Conservation (phyloP, 2,888 invertebrate genomes). For the Sinelater perroti region DNA sequence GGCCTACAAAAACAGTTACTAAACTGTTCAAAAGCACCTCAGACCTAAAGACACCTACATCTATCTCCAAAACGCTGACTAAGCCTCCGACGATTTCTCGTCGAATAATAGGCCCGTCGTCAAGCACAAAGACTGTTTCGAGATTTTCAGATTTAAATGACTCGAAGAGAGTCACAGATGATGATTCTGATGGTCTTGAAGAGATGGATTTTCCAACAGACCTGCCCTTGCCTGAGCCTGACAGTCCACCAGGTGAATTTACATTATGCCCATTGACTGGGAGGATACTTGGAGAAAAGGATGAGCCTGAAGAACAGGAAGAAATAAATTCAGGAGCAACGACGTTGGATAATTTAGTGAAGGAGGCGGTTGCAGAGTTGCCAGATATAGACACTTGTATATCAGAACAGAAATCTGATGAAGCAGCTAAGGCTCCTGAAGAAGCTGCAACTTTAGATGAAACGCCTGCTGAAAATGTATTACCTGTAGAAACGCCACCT, state of each 20-base stretch:
- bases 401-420: no score
- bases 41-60: slow-evolving; percentile 25
- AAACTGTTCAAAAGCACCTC: not conserved
- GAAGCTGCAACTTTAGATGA: no score
- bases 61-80: slow-evolving; percentile 39
- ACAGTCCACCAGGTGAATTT: slow-evolving; percentile 74
- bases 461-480: no score
- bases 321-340: slow-evolving; percentile 38
- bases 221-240: slow-evolving; percentile 65
- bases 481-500: no score
- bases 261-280: slow-evolving; percentile 77
- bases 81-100: no score
- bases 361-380: slow-evolving; percentile 56
- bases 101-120: no score
- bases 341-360: slow-evolving; percentile 55
- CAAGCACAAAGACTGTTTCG: no score
- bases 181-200: slow-evolving; percentile 67
- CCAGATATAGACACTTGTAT: slow-evolving; percentile 35
- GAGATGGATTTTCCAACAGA: slow-evolving; percentile 71
- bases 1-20: not conserved
- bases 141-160: no score
- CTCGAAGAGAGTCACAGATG: slow-evolving; percentile 40
- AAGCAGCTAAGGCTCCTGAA: no score
- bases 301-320: slow-evolving; percentile 55
- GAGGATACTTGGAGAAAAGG: slow-evolving; percentile 64